These are phyloP conservation scores for Butastur rufipennis DNA, from an alignment of 2,113 vertebrate species.

Conservation along the genomic window DNA sequence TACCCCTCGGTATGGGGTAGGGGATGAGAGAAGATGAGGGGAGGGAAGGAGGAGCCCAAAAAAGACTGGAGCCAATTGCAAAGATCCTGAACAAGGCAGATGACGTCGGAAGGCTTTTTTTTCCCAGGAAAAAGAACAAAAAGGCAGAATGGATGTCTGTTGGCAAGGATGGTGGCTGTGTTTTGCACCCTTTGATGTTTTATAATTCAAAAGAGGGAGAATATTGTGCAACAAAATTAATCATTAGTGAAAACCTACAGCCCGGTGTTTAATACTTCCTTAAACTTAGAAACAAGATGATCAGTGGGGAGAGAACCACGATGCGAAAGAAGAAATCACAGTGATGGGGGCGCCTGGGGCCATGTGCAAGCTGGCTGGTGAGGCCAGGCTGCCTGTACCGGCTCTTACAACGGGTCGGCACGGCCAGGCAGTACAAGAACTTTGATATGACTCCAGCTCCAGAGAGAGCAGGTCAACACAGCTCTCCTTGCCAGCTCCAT, in stretches of 20 bases:
- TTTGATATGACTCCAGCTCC: background rate
- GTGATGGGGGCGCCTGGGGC: background rate
- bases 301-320: background rate
- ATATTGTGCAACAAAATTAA: background rate
- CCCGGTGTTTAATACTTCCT: background rate
- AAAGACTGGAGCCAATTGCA: background rate
- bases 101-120: background rate
- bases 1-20: background rate
- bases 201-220: background rate
- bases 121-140: background rate
- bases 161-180: background rate
- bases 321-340: background rate
- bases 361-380: background rate
- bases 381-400: background rate
- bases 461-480: background rate
- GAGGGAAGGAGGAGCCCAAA: slow-evolving; percentile 12
- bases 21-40: background rate
- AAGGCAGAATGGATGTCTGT: background rate
- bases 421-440: background rate
- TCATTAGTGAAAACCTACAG: background rate
- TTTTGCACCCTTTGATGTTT: background rate
- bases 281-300: background rate
- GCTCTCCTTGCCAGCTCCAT: background rate
- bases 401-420: background rate
- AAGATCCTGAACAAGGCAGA: background rate